Evolutionary conservation across 2,888 invertebrate genomes (phyloP).

Genomic region (Acholoe squamosa): DNA sequence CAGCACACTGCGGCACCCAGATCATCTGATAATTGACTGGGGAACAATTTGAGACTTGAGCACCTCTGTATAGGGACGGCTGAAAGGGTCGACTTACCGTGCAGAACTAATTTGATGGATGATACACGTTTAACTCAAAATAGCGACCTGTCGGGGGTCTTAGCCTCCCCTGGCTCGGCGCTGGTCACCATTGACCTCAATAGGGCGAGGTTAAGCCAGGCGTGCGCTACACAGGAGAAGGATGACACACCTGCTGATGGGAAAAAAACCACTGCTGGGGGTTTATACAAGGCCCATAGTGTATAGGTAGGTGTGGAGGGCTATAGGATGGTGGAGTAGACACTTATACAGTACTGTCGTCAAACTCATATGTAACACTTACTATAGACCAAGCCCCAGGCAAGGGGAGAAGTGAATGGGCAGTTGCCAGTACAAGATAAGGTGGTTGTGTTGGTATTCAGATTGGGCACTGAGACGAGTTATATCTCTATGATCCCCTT

Average conservation of each 20-base stretch:
- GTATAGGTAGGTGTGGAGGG: not conserved
- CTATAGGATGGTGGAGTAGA: not conserved
- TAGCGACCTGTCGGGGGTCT: not conserved
- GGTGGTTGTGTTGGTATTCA: not conserved
- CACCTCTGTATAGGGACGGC: constrained; percentile 20
- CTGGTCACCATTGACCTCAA: not conserved
- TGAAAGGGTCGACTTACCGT: not conserved
- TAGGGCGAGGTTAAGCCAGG: constrained; percentile 22
- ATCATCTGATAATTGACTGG: constrained; percentile 59
- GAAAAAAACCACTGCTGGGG: not conserved
- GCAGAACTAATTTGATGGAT: constrained; percentile 61
- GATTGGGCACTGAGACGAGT: not conserved
- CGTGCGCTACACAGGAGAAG: not conserved
- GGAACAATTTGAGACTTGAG: constrained; percentile 50
- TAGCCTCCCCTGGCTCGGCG: not conserved
- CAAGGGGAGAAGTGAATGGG: not conserved
- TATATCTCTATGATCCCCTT: constrained; percentile 2
- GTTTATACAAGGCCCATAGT: not conserved
- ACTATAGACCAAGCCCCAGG: not conserved
- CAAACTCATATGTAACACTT: constrained; percentile 5
- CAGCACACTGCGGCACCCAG: constrained; percentile 30
- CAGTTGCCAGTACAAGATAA: not conserved
- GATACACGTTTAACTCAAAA: constrained; percentile 30
- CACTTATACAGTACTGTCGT: not conserved
- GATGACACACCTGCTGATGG: constrained; percentile 47